Evolutionary conservation across 2,888 invertebrate species (phyloP), one percentile per base, ranked within the genome.

Genomic region (Patella depressa): DNA sequence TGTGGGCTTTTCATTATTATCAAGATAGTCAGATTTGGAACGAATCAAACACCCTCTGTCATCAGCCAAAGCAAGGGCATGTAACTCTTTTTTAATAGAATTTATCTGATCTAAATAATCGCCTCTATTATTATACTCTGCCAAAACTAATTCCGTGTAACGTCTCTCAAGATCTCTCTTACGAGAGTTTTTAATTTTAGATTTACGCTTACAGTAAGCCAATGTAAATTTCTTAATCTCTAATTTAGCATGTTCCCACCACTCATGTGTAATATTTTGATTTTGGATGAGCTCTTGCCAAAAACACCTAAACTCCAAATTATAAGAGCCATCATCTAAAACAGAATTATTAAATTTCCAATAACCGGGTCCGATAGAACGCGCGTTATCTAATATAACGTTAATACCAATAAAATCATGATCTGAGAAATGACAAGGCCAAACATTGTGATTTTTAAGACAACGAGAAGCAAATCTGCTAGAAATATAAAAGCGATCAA

Each of bases 71-170:
- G 55, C 55, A 17, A 55, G 55, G 17, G 12, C 55, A 55, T 55
- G n/a, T 65, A 65, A 19, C 65, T 65, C 65, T 65, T 65, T 65
- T 65, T 55, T 55, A 55, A 55, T 55, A 15, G 14, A 12, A 55
- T 55, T 17, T 15, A 55, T 55, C 17, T 55, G 55, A 15, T 65
- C 57, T 72, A 5, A 75, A 57, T 54, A 72, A 71, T 17, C 65
- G 74, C 70, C 73, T 73, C 24, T 73, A 65, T n/a, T 75, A 9
- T 34, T 75, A 70, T 24, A 69, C 17, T n/a, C 34, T 17, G 11
- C 65, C 72, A 34, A 74, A 75, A 34, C 55, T 65, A 65, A 65
- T 24, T 65, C 24, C 19, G 19, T 65, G 65, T 65, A 65, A 12
- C 65, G 19, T 65, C 24, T 65, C 24, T 65, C 24, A 9, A 65